Base-by-base conservation (phyloP, 2,797 vertebrate species). In the Enteromius unitaeniatus region DNA sequence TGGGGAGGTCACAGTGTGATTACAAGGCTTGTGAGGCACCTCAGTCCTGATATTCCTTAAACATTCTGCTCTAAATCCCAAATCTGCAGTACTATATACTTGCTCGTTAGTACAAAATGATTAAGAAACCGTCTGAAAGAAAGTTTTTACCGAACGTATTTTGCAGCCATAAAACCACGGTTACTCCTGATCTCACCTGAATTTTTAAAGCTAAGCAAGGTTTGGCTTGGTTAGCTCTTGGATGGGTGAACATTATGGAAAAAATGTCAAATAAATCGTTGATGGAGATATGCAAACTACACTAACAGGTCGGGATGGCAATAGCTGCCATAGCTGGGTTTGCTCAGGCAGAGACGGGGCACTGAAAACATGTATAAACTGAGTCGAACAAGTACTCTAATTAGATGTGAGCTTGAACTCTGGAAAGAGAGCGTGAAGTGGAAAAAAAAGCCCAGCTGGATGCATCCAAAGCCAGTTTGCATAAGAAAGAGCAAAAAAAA, bases 401-500 rank as follows among this genome's bases (percentile, higher is more conserved):
- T 85, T 79, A 82, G 62, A 65, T 28, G 37, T 69, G 34, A 81
- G 69, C 51, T 69, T 13, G 4, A 78, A 70, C 69, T 80, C 55
- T 15, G 76, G 34, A n/a, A 37, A 79, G 55, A 53, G 58, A 58
- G 83, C 45, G 34, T 26, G 17, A 64, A 74, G 68, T 79, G 68
- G 81, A 13, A 82, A 84, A n/a, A 86, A 62, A 23, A 28, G 23
- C 62, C 40, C 53, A 82, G 76, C 76, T 53, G 81, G 45, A 69
- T 79, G 40, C 21, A 55, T 69, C 42, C 23, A 83, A 83, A 83
- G 15, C 13, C 51, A 86, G 85, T 82, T 82, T 83, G 81, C 37
- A 68, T 68, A 34, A 26, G 19, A 74, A 65, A 80, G 60, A 37
- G 28, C 45, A 23, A n/a, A 78, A 21, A 10, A 42, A 47, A 28